Evolutionary conservation across 2,797 vertebrate species (phyloP).

Genomic region (Tapera naevia): DNA sequence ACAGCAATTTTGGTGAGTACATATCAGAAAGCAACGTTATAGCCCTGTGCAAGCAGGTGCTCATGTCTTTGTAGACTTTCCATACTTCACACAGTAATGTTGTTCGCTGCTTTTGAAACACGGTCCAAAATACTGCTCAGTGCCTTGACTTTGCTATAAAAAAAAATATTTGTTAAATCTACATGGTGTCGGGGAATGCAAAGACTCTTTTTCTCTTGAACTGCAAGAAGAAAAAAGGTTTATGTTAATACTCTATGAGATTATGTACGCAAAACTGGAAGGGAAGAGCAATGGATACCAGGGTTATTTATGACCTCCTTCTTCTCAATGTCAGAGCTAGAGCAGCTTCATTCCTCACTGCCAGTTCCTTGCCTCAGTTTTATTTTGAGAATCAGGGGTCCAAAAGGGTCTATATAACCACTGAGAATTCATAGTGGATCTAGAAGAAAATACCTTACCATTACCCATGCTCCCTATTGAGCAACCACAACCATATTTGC

Average conservation of each 20-base stretch:
- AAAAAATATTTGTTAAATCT: background rate
- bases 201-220: background rate
- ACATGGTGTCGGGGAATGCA: background rate
- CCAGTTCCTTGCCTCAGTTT: background rate
- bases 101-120: background rate
- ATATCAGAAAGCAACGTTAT: background rate
- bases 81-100: background rate
- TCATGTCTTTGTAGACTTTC: background rate
- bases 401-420: background rate
- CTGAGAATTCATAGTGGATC: background rate
- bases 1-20: background rate
- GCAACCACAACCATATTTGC: background rate
- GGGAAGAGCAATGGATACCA: background rate
- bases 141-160: background rate
- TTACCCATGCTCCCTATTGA: background rate
- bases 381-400: background rate
- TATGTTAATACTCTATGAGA: background rate
- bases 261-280: background rate
- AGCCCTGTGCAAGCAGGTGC: background rate
- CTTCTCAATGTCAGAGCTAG: background rate
- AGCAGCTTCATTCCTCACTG: background rate
- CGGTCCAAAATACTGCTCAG: background rate
- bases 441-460: background rate
- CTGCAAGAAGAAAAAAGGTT: background rate
- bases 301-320: background rate